Base-by-base conservation (phyloP, 2,888 invertebrate species). In the Conops quadrifasciatus region DNA sequence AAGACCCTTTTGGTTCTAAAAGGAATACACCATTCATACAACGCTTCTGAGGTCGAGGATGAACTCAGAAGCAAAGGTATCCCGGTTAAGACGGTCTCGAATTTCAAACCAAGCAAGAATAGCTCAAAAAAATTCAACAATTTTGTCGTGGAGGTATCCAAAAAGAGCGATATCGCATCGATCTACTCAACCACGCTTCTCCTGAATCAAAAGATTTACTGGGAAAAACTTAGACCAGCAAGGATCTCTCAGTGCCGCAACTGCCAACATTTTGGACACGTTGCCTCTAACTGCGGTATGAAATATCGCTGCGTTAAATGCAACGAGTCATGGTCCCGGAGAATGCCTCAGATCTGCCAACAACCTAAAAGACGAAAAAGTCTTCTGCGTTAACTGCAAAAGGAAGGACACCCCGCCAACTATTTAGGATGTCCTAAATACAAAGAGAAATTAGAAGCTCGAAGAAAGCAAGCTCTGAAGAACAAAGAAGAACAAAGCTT, bases 181-280 rank as follows among this genome's bases (percentile, higher is more conserved):
- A 16, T 49, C 7, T n/a, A 3, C 11, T 3, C 4, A 5, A 56
- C 2, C 2, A 56, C 36, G 2, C 36, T 62, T 45, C 36, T 62
- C 2, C 36, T 62, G 30, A 62, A 62, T 21, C 62, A 62, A 9
- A 36, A 36, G 36, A 28, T 62, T 2, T 21, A 62, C 21, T 62
- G 28, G 62, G 62, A 62, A 16, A 62, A 62, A 36, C 21, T 62
- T 9, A 62, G 21, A n/a, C 21, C 62, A 2, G 21, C 15, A n/a
- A 28, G 36, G 2, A 7, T 43, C 9, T 4, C 30, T 16, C 62
- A 62, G 15, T 62, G 62, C 62, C 3, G 30, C 9, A 62, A 62
- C 36, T 62, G 62, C 45, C 62, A 62, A 62, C 62, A 62, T 15
- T 62, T 59, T 59, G 59, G 59, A 4, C 59, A 59, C 21, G 59